Percentiles rank a stretch among this genome's conserved stretches.
Conservation (phyloP, 1,140 invertebrate species). For the Mycetomoellerius zeteki region DNA sequence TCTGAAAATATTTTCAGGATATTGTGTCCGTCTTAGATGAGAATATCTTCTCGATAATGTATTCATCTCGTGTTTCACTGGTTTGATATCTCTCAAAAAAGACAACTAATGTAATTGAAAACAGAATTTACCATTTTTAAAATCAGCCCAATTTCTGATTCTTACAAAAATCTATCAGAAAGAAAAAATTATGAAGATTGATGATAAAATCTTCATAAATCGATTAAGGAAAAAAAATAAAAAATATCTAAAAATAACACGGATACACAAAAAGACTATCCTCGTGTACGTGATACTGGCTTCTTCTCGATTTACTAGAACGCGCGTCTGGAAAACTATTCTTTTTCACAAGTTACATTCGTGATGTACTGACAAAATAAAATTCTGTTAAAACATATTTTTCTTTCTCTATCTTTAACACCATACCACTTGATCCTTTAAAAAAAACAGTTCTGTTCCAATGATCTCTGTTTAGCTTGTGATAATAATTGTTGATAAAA, state of each 20-base stretch:
- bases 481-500: neutral
- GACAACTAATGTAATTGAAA: neutral
- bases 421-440: neutral
- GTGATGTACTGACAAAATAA: slow-evolving; percentile 79
- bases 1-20: neutral
- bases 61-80: neutral
- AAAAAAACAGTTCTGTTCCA: neutral
- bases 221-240: neutral
- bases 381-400: slow-evolving; percentile 66
- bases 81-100: neutral
- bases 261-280: neutral
- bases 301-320: slow-evolving; percentile 52
- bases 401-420: neutral
- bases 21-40: neutral
- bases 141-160: neutral
- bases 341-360: slow-evolving; percentile 66
- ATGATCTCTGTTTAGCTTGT: neutral
- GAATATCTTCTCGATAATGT: slow-evolving; percentile 16
- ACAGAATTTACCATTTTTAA: neutral
- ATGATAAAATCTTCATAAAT: neutral
- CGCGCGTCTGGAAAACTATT: slow-evolving; percentile 44
- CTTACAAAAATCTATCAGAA: neutral
- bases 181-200: neutral
- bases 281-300: slow-evolving; percentile 55
- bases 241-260: neutral